Conservation (phyloP, 1,140 invertebrate genomes). For the Eurosta solidaginis region DNA sequence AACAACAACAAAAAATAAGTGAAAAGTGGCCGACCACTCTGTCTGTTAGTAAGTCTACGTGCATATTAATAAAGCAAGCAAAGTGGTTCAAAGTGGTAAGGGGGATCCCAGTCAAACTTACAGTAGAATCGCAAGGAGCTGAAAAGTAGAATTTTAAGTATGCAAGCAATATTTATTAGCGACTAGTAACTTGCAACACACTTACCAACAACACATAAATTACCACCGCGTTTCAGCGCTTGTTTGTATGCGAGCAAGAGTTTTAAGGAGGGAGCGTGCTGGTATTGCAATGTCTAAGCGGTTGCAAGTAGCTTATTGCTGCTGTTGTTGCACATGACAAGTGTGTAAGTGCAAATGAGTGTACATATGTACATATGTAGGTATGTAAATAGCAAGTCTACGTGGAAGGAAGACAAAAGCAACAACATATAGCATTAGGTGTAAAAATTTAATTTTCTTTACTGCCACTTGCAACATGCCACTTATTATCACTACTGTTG, state of each 20-base stretch:
- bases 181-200: not conserved
- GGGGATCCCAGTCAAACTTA: not conserved
- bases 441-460: not conserved
- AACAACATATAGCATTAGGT: not conserved
- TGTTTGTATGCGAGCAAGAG: not conserved
- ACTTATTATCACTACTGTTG: not conserved
- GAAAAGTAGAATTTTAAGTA: not conserved
- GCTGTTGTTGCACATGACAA: not conserved
- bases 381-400: not conserved
- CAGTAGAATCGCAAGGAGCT: not conserved
- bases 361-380: not conserved
- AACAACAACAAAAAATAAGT: not conserved
- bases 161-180: not conserved
- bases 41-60: not conserved
- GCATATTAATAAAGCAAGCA: not conserved
- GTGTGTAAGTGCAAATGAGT: not conserved
- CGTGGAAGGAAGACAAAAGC: not conserved
- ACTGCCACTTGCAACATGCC: not conserved
- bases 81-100: not conserved
- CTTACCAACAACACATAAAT: not conserved
- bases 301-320: not conserved
- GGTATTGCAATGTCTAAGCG: not conserved
- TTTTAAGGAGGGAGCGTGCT: not conserved
- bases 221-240: not conserved
- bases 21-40: not conserved